phyloP scores from a whole-genome alignment of 1,140 invertebrate genomes.

The Bombyx mandarina region DNA sequence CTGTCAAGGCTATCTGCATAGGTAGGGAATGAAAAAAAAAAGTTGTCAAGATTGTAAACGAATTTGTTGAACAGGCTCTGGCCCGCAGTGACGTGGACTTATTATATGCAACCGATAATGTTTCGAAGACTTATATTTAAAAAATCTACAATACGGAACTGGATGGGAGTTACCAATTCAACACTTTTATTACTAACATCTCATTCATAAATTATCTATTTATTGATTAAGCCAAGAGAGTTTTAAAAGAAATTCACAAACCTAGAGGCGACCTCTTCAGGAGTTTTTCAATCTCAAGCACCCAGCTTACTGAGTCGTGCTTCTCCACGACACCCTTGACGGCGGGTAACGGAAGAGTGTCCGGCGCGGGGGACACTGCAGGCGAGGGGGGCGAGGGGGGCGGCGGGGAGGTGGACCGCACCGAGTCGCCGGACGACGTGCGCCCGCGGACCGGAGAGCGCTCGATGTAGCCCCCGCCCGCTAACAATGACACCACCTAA shows the following conservation, averaged over 20 bases:
- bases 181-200: no score
- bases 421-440: constrained; percentile 41
- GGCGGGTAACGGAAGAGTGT: constrained; percentile 72
- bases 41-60: no score
- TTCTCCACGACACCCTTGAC: constrained; percentile 87
- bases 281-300: constrained; percentile 80
- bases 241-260: constrained; percentile 7
- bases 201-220: no score
- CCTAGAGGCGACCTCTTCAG: constrained; percentile 75
- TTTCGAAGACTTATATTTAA: no score
- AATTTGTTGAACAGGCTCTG: no score
- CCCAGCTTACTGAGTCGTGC: constrained; percentile 86
- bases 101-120: no score
- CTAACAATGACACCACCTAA: constrained; percentile 53
- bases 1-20: no score
- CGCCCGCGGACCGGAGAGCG: constrained; percentile 43
- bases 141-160: no score
- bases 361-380: constrained; percentile 41
- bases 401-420: constrained; percentile 61
- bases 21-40: no score
- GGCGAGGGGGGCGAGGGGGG: constrained; percentile 72
- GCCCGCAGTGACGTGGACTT: no score
- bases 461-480: constrained; percentile 52
- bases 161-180: no score
- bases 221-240: no score